Base-by-base conservation (phyloP, 2,888 invertebrate species). In the Ophonus ardosiacus region DNA sequence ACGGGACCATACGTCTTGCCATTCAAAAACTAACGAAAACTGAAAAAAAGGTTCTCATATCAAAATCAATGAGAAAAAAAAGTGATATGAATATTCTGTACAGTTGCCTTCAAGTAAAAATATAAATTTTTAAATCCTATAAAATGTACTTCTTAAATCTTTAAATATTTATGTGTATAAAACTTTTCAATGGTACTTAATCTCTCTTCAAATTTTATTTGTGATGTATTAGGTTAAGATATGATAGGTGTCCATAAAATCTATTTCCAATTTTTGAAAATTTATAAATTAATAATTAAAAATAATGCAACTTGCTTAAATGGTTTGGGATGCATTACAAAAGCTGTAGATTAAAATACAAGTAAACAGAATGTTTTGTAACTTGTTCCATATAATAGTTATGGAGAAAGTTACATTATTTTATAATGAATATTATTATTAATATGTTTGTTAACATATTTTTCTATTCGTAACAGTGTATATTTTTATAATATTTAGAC, bases 1-100 rank as follows among this genome's bases (percentile, higher is more conserved):
- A 81, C 56, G 81, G 81, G 81, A 81, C 81, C 81, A 81, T 68
- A 81, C 15, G 81, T 81, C 81, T 81, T 81, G 81, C 81, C 68
- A 81, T 81, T 51, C 71, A 81, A 71, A 81, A 81, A 63, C 17
- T 40, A 65, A 81, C 71, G 71, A 81, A 71, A 81, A 81, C 51
- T 68, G n/a, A 81, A 81, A 81, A 65, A 81, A 81, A 80, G 68
- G 71, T 68, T 57, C 17, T 81, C 68, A 81, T 81, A 71, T 81
- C 81, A 81, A 24, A 81, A 43, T 57, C 13, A 63, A 81, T 43
- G 21, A 81, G 17, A 68, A 38, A 18, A 40, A 40, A 15, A 81
- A 43, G 71, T 81, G 81, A 81, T 81, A 81, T 71, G 71, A 81
- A 71, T 17, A 59, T 51, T 81, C 15, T 81, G 71, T 71, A 81